Evolutionary conservation across 2,888 invertebrate genomes (phyloP), one percentile per base, ranked within the genome.

Genomic region (Agrochola litura): DNA sequence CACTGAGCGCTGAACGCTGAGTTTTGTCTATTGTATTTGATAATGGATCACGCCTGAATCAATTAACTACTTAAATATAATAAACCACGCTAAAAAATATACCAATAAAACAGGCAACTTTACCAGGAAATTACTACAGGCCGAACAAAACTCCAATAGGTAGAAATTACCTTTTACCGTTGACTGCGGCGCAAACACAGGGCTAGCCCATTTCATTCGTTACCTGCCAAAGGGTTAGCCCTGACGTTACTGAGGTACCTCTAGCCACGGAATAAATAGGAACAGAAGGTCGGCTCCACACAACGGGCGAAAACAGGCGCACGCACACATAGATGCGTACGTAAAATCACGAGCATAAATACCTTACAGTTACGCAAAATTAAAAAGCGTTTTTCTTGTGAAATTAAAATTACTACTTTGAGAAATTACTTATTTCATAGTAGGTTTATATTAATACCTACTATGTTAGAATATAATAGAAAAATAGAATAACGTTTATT

Each of bases 131-230:
- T 66, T 49, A 67, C 52, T 66, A 9, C 58, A 49, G 49, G 16
- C 3, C 37, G 71, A 67, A 77, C 63, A 54, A 68, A 63, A 63
- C 25, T 65, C 14, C 61, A 71, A 71, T 54, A 67, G 25, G 58
- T 46, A 25, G 58, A 60, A 46, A 67, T 63, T 46, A 77, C 41
- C 60, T 60, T 49, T 41, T 43, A 46, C 16, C 14, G 49, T 73
- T 70, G 73, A 66, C 66, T 70, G 60, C 22, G 6, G 46, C 9
- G 85, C 71, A 78, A 83, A 83, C 77, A 86, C 6, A 60, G 56
- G 54, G 58, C 72, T 43, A 54, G 68, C 67, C 68, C 68, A 75
- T 87, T 87, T 86, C 86, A 87, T 87, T 87, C 87, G 76, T 66
- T 76, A 64, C 52, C 66, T 76, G 78, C 72, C 79, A 71, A 74